These are phyloP conservation scores for Neotoxoptera formosana DNA, from an alignment of 1,140 invertebrate genomes.

Conservation along the genomic window DNA sequence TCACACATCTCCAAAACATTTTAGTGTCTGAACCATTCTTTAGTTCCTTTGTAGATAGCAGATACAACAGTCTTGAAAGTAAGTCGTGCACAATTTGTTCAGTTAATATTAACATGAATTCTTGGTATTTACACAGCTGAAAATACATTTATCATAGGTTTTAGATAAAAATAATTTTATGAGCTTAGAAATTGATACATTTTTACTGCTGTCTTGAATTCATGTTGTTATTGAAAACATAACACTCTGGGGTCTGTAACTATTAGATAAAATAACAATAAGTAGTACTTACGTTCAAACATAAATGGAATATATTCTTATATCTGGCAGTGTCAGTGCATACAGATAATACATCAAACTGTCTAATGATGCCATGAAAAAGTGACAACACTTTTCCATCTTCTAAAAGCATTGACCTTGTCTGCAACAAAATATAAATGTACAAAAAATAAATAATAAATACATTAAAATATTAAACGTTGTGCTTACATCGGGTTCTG, in stretches of 20 bases:
- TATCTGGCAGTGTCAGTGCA: slow-evolving; percentile 20
- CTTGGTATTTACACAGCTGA: slow-evolving; percentile 51
- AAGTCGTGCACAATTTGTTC: slow-evolving; percentile 49
- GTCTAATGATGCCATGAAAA: slow-evolving; percentile 46
- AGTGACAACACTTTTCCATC: slow-evolving; percentile 47
- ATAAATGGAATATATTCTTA: slow-evolving; percentile 50
- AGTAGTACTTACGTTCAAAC: slow-evolving; percentile 34
- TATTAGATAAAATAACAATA: not conserved
- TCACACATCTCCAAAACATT: slow-evolving; percentile 61
- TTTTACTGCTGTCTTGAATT: too few relatives aligned
- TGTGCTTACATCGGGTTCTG: slow-evolving; percentile 5
- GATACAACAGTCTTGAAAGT: slow-evolving; percentile 38
- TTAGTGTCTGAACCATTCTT: slow-evolving; percentile 19
- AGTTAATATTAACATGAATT: slow-evolving; percentile 46
- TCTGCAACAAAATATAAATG: slow-evolving; percentile 19
- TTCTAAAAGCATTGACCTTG: slow-evolving; percentile 47
- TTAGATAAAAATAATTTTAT: not conserved
- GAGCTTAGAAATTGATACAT: not conserved
- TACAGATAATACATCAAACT: slow-evolving; percentile 40
- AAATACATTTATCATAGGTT: not conserved
- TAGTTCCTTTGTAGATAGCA: slow-evolving; percentile 12
- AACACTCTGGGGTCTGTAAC: not conserved
- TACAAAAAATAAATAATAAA: not conserved
- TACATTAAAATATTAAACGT: not conserved
- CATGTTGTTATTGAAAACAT: not conserved